Percentiles rank a stretch among this genome's conserved stretches.
Conservation (phyloP, 2,888 invertebrate genomes). For the Pyrrhopygopsis socrates region DNA sequence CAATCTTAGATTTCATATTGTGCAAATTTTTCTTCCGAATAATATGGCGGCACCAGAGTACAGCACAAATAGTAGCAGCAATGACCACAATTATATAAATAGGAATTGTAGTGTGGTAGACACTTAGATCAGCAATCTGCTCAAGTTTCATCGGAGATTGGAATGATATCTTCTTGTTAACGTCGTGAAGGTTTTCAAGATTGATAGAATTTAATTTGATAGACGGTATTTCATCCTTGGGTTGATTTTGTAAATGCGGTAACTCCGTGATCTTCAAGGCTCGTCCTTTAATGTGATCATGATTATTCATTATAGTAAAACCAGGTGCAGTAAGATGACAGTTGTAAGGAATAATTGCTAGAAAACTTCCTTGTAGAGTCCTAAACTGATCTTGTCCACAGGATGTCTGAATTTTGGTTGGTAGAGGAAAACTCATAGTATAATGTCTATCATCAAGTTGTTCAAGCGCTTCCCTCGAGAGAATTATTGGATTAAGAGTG, state of each 20-base stretch:
- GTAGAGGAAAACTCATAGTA: slow-evolving; percentile 65
- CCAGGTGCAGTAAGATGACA: slow-evolving; percentile 26
- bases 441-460: slow-evolving; percentile 79
- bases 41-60: too few relatives aligned
- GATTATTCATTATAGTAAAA: slow-evolving; percentile 56
- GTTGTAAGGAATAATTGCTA: slow-evolving; percentile 60
- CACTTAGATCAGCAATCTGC: not conserved
- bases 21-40: too few relatives aligned
- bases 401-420: slow-evolving; percentile 66
- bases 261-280: slow-evolving; percentile 45
- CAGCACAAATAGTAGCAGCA: not conserved
- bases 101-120: not conserved
- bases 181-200: slow-evolving; percentile 13
- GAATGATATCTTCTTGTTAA: slow-evolving; percentile 5
- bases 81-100: not conserved
- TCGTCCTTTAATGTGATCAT: slow-evolving; percentile 44
- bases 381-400: slow-evolving; percentile 74
- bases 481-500: not conserved
- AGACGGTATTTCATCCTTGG: not conserved
- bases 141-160: slow-evolving; percentile 10
- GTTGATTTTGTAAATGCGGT: slow-evolving; percentile 31
- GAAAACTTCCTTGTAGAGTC: slow-evolving; percentile 72
- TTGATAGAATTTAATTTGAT: slow-evolving; percentile 7
- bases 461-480: slow-evolving; percentile 63
- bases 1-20: too few relatives aligned